phyloP scores from a whole-genome alignment of 2,888 invertebrate species.

The Temnothorax unifasciatus region DNA sequence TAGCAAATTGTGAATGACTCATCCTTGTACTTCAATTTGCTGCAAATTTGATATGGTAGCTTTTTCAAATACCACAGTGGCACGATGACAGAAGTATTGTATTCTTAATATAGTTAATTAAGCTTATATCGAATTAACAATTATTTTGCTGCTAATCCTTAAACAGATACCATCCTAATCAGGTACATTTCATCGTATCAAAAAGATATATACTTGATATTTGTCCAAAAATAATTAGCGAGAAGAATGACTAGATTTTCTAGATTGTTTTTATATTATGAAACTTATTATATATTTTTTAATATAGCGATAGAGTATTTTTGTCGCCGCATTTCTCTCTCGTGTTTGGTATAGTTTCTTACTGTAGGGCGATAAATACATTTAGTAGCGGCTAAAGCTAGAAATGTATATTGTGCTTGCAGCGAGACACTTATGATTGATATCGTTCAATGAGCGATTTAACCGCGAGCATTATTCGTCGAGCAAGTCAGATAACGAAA shows the following conservation, averaged over 20 bases:
- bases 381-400: constrained; percentile 1
- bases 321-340: not conserved
- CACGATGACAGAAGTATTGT: not conserved
- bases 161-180: too few relatives aligned
- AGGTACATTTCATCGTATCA: not conserved
- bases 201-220: not conserved
- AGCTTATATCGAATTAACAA: not conserved
- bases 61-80: not conserved
- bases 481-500: constrained; percentile 42
- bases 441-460: constrained; percentile 37
- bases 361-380: constrained; percentile 16
- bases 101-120: constrained; percentile 2
- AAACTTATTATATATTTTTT: not conserved
- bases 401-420: not conserved
- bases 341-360: not conserved
- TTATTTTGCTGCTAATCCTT: not conserved
- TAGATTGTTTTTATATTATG: not conserved
- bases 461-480: constrained; percentile 14
- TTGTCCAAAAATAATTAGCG: not conserved
- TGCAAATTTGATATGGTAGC: not conserved
- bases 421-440: not conserved
- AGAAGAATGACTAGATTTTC: not conserved
- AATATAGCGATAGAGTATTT: not conserved
- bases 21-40: not conserved
- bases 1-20: not conserved